Conservation (phyloP, 2,113 vertebrate genomes). For the Stictonetta naevosa region DNA sequence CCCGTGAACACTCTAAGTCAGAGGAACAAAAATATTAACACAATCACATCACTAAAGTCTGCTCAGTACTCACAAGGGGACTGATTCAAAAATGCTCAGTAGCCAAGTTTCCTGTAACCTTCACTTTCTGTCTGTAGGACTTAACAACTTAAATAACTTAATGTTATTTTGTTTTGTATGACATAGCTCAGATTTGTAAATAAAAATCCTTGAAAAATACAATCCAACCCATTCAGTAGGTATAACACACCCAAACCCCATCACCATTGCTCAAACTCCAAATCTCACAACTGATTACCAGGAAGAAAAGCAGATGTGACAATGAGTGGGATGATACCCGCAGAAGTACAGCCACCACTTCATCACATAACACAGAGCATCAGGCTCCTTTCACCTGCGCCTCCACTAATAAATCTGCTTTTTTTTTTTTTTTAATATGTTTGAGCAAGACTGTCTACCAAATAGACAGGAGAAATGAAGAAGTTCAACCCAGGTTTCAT, state of each 20-base stretch:
- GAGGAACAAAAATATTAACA: background rate
- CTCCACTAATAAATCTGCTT: background rate
- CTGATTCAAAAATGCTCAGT: background rate
- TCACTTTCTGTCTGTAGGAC: background rate
- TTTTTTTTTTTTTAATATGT: background rate
- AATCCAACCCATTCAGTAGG: background rate
- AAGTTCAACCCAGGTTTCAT: background rate
- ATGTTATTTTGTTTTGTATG: background rate
- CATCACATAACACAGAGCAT: background rate
- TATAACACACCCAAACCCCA: background rate
- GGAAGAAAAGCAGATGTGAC: background rate
- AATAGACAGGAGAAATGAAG: background rate
- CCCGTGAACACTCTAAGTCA: background rate
- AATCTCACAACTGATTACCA: background rate
- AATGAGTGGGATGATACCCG: background rate
- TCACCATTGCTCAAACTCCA: background rate
- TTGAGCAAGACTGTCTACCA: background rate
- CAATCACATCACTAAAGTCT: background rate
- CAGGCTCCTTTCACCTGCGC: background rate
- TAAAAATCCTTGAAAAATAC: background rate
- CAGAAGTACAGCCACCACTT: background rate
- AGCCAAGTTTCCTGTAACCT: background rate
- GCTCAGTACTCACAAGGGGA: background rate
- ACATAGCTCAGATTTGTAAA: background rate
- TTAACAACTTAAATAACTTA: background rate